phyloP scores from a whole-genome alignment of 2,888 invertebrate species.

The Rhagonycha lutea region DNA sequence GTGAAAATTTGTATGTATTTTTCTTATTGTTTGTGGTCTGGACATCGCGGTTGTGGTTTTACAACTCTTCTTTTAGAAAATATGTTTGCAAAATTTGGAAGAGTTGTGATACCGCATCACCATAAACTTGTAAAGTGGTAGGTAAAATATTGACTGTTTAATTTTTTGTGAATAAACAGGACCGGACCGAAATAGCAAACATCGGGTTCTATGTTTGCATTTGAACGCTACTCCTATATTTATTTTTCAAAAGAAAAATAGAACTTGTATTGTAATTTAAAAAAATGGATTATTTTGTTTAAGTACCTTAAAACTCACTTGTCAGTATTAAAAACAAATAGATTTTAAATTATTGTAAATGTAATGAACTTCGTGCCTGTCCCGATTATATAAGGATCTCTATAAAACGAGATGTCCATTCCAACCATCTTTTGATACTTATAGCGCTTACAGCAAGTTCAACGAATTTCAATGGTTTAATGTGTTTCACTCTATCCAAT shows the following conservation, averaged over 20 bases:
- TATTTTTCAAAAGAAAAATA: background rate
- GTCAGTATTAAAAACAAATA: constrained; percentile 11
- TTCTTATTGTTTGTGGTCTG: background rate
- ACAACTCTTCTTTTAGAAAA: background rate
- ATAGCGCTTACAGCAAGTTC: constrained; percentile 42
- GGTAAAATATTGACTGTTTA: background rate
- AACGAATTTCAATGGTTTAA: constrained; percentile 44
- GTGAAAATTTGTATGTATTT: background rate
- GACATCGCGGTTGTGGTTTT: background rate
- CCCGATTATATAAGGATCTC: constrained; percentile 36
- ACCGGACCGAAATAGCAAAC: background rate
- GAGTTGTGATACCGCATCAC: background rate
- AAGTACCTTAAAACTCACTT: background rate
- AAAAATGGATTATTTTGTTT: background rate
- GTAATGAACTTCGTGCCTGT: constrained; percentile 46
- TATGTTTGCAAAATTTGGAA: background rate
- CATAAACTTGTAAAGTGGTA: background rate
- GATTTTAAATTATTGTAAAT: constrained; percentile 18
- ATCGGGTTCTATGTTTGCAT: background rate
- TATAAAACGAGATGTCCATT: constrained; percentile 1
- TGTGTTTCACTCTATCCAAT: constrained; percentile 43
- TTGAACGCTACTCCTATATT: background rate
- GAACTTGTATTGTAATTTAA: background rate
- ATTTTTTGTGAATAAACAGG: background rate
- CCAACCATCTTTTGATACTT: constrained; percentile 43